These are phyloP conservation scores for Cosmopolites sordidus DNA, from an alignment of 2,888 invertebrate species.

Conservation along the genomic window DNA sequence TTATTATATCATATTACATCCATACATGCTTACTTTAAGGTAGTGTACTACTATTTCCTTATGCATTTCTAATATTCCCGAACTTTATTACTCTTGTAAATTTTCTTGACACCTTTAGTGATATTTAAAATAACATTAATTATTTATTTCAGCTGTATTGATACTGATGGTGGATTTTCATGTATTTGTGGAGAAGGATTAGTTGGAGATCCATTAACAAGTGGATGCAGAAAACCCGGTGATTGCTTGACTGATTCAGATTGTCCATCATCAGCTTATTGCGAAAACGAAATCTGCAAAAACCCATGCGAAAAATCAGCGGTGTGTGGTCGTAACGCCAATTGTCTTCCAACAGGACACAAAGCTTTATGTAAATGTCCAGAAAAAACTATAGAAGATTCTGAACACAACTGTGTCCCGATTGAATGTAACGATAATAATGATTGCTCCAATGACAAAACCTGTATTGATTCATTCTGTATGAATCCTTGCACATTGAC, in stretches of 20 bases:
- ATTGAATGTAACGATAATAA: constrained; percentile 75
- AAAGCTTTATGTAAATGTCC: constrained; percentile 71
- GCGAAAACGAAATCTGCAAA: constrained; percentile 68
- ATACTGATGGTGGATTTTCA: constrained; percentile 70
- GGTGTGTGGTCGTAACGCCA: constrained; percentile 71
- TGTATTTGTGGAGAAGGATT: constrained; percentile 76
- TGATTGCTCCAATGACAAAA: constrained; percentile 67
- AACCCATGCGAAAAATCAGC: constrained; percentile 68
- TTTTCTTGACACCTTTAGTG: no score
- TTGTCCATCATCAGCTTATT: constrained; percentile 73
- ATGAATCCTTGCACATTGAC: constrained; percentile 75
- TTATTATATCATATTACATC: no score
- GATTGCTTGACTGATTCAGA: constrained; percentile 76
- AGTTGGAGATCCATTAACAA: constrained; percentile 69
- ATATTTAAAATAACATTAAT: no score
- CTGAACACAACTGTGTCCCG: constrained; percentile 64
- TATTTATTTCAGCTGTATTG: constrained; percentile 73
- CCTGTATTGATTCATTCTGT: constrained; percentile 77
- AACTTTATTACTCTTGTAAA: background rate
- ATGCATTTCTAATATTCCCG: background rate
- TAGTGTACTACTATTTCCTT: background rate
- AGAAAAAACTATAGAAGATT: constrained; percentile 70
- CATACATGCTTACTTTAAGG: background rate
- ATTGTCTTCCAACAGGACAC: constrained; percentile 68
- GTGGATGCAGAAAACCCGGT: constrained; percentile 76